These are phyloP conservation scores for Sycophila texana DNA, from an alignment of 2,888 invertebrate species.

Conservation along the genomic window DNA sequence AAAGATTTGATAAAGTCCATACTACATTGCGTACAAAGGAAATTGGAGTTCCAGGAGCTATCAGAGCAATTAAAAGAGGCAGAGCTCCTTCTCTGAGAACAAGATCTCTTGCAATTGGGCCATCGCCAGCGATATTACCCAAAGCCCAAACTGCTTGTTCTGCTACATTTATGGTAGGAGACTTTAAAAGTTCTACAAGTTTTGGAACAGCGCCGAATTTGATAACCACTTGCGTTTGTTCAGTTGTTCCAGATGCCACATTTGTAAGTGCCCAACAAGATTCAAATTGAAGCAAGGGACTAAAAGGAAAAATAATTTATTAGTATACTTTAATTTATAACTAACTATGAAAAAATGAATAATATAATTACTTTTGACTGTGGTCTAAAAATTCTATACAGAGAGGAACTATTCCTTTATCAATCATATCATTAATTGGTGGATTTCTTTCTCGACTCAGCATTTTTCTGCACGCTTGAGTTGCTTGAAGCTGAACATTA, in stretches of 20 bases:
- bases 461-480: constrained; percentile 90
- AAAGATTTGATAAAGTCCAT: constrained; percentile 96
- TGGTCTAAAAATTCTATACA: constrained; percentile 86
- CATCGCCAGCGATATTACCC: constrained; percentile 98
- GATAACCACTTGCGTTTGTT: constrained; percentile 93
- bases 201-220: constrained; percentile 90
- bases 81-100: constrained; percentile 86
- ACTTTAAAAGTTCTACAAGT: constrained; percentile 84
- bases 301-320: constrained; percentile 71
- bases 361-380: constrained; percentile 81
- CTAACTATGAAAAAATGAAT: neutral
- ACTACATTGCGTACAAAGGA: constrained; percentile 88
- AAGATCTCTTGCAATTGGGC: constrained; percentile 86
- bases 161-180: constrained; percentile 83
- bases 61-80: constrained; percentile 82
- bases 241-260: constrained; percentile 95
- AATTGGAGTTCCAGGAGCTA: constrained; percentile 80
- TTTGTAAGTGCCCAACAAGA: constrained; percentile 98
- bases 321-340: neutral
- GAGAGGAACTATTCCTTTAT: constrained; percentile 88
- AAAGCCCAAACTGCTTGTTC: constrained; percentile 98
- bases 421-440: constrained; percentile 91
- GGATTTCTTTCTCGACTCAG: constrained; percentile 93
- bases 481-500: constrained; percentile 81
- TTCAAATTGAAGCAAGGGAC: constrained; percentile 91